phyloP scores from a whole-genome alignment of 2,888 invertebrate species.

The Acleris laterana region DNA sequence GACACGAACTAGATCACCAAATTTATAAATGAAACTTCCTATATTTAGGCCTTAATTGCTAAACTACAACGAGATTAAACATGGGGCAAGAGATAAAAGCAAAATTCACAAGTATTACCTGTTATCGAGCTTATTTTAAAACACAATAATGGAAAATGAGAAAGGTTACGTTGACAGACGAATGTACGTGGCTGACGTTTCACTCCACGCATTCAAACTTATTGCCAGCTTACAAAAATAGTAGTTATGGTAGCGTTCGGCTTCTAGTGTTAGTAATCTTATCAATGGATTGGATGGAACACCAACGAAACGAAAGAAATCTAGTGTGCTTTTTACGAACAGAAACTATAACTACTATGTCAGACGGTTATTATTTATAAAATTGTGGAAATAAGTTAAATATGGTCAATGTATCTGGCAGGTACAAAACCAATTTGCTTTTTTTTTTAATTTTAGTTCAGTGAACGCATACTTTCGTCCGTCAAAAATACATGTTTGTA shows the following conservation, averaged over 20 bases:
- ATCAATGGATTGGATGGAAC: no score
- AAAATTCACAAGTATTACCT: conserved; percentile 43
- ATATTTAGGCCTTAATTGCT: conserved; percentile 32
- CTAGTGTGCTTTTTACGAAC: no score
- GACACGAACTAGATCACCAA: conserved; percentile 10
- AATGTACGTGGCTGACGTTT: conserved; percentile 82
- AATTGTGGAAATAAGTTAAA: not conserved
- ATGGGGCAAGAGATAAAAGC: conserved; percentile 6
- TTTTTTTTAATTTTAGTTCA: conserved; percentile 3
- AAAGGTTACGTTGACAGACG: conserved; percentile 61
- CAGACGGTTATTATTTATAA: no score
- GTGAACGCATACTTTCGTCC: conserved; percentile 39
- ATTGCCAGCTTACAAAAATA: conserved; percentile 52
- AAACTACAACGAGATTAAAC: conserved; percentile 30
- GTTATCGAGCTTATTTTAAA: conserved; percentile 43
- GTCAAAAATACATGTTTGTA: conserved; percentile 61
- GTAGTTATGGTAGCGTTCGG: conserved; percentile 42
- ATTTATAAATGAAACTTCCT: conserved; percentile 33
- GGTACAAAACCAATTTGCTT: not conserved
- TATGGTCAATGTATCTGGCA: conserved; percentile 2
- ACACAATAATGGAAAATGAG: conserved; percentile 42
- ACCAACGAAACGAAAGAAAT: no score
- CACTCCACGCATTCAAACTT: conserved; percentile 79
- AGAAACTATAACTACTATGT: no score
- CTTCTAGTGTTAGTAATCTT: no score